Base-by-base conservation (phyloP, 2,797 vertebrate genomes). In the Xenentodon cancila region DNA sequence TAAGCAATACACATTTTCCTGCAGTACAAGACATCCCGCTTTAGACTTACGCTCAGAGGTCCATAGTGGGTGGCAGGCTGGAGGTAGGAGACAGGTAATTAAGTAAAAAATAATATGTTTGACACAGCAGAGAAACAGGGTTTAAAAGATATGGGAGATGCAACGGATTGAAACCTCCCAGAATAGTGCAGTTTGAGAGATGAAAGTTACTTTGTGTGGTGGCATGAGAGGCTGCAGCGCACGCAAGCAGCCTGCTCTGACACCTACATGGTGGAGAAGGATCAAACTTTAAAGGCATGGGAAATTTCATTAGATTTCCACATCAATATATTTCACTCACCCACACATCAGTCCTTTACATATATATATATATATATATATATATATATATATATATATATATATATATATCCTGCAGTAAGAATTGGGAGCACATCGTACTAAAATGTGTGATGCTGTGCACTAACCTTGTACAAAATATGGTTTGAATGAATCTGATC, bases 81-180 rank as follows among this genome's bases (percentile, higher is more conserved):
- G 53, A 73, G 77, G 71, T 59, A 74, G 73, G 58, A 79, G 79
- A 82, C 68, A 80, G 77, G 79, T 86, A 87, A 90, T 89, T 88
- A 90, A 82, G 75, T 81, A 79, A 83, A 88, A 85, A 88, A 84
- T 74, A 25, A 82, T 74, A 78, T 79, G 60, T 79, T 79, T 81
- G 70, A 86, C 79, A 80, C 73, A 55, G 76, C 53, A 59, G 19
- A 69, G 65, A 25, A 72, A 73, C 1, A 60, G 48, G 54, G 27
- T 64, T 44, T 40, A 58, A 70, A 53, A 49, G 45, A 58, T 73
- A 73, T 7, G 44, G 46, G 50, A 81, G 52, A 70, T 27, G 49
- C 63, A 60, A 64, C 13, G 19, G 25, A 75, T 65, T 52, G 46
- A 77, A 80, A 53, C 66, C 60, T 79, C 61, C 0, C 55, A 73